Percentiles rank a stretch among this genome's conserved stretches.
Evolutionary conservation across 2,888 invertebrate genomes (phyloP).

Genomic region (Polietes domitor): DNA sequence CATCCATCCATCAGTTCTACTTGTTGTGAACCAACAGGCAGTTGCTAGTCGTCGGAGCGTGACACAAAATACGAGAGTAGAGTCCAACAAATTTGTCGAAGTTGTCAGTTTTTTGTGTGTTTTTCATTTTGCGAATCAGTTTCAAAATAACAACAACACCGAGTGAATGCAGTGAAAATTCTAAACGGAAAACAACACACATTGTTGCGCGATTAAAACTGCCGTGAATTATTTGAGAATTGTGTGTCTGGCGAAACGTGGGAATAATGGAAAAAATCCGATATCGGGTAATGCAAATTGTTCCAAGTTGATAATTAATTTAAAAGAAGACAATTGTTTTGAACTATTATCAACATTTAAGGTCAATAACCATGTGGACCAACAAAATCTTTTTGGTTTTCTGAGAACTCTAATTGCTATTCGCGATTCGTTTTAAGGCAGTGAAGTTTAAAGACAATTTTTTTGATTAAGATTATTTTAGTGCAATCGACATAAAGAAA

Average conservation of each 20-base stretch:
- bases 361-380: neutral
- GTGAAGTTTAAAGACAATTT: too few relatives aligned
- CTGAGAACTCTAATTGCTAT: too few relatives aligned
- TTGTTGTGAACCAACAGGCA: neutral
- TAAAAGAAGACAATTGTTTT: neutral
- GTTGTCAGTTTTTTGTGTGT: conserved; percentile 7
- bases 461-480: too few relatives aligned
- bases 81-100: conserved; percentile 44
- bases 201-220: conserved; percentile 40
- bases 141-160: conserved; percentile 22
- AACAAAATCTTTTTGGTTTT: too few relatives aligned
- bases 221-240: conserved; percentile 64
- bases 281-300: conserved; percentile 47
- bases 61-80: conserved; percentile 38
- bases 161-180: conserved; percentile 43
- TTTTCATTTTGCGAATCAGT: conserved; percentile 18
- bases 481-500: too few relatives aligned
- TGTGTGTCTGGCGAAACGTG: conserved; percentile 29
- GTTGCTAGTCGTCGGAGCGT: conserved; percentile 59
- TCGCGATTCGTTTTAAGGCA: too few relatives aligned
- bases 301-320: neutral
- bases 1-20: neutral
- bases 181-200: conserved; percentile 47
- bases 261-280: conserved; percentile 56
- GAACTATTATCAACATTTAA: neutral